Percentiles rank a stretch among this genome's conserved stretches.
phyloP scores from a whole-genome alignment of 2,113 vertebrate genomes.

The Pachycephala philippinensis region DNA sequence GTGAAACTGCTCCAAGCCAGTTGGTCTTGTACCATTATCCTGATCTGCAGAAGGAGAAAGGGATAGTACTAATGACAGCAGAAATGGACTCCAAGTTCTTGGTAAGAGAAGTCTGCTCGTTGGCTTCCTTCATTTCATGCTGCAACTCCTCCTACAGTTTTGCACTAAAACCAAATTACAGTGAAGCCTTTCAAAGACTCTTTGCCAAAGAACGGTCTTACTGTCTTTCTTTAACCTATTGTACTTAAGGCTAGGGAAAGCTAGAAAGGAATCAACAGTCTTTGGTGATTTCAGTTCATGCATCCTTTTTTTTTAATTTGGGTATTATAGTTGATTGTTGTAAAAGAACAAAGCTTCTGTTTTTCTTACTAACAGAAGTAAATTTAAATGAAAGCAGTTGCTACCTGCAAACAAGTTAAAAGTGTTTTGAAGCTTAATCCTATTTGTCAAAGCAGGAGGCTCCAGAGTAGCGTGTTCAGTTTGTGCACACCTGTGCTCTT shows the following conservation, averaged over 20 bases:
- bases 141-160: neutral
- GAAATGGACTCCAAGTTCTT: conserved; percentile 89
- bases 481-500: neutral
- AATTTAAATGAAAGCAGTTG: neutral
- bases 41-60: conserved; percentile 89
- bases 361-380: neutral
- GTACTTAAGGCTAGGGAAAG: neutral
- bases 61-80: conserved; percentile 92
- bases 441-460: neutral
- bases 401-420: neutral
- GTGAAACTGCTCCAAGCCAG: conserved; percentile 87
- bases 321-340: neutral
- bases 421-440: neutral
- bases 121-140: neutral
- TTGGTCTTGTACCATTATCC: conserved; percentile 91
- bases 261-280: neutral
- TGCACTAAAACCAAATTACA: neutral
- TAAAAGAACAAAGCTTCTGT: neutral
- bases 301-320: neutral
- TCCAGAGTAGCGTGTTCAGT: neutral
- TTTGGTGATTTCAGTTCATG: neutral
- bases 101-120: conserved; percentile 65
- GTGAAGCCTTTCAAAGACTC: neutral
- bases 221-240: neutral
- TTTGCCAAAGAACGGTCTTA: neutral